Evolutionary conservation across 2,797 vertebrate species (phyloP), one percentile per base, ranked within the genome.

Genomic region (Capromys pilorides): DNA sequence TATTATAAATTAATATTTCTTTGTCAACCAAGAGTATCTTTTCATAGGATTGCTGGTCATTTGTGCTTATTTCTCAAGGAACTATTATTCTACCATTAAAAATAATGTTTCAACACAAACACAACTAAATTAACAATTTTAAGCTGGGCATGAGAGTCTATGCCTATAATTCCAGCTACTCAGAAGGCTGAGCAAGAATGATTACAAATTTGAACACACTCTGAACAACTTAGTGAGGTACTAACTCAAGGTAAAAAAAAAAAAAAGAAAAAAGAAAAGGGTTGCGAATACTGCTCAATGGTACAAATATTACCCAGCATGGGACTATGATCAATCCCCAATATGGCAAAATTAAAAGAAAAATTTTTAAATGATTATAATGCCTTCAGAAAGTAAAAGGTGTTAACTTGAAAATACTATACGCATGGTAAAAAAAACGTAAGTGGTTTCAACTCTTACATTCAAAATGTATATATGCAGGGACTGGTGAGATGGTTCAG

Each of bases 361-460:
- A 49, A 19, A 33, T 1, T 49, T 18, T 31, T 31, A 49, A 51
- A 31, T 78, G 28, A 91, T 41, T 61, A 33, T 81, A 73, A 79
- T 84, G n/a, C 13, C 21, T 87, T 86, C 19, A 81, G 26, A 33
- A 61, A 79, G 73, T 16, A 45, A 92, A 75, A 67, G 24, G 31
- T 62, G 28, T 78, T 61, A 87, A 80, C 28, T 95, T 93, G 66
- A 91, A 91, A 82, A 24, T 36, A 82, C 3, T 49, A 91, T 51
- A 19, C 51, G 31, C 39, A 61, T 16, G 4, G 7, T 82, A 51
- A 85, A 77, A 69, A 59, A 8, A 62, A 89, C 77, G 11, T 28
- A 51, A 64, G 36, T 31, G 80, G 61, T 45, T 33, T 73, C 78
- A 79, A 31, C 67, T 54, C 39, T 59, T 61, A 61, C 6, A 85